Evolutionary conservation across 1,140 invertebrate genomes (phyloP), one percentile per base, ranked within the genome.

Genomic region (Druon quercuslanigerum): DNA sequence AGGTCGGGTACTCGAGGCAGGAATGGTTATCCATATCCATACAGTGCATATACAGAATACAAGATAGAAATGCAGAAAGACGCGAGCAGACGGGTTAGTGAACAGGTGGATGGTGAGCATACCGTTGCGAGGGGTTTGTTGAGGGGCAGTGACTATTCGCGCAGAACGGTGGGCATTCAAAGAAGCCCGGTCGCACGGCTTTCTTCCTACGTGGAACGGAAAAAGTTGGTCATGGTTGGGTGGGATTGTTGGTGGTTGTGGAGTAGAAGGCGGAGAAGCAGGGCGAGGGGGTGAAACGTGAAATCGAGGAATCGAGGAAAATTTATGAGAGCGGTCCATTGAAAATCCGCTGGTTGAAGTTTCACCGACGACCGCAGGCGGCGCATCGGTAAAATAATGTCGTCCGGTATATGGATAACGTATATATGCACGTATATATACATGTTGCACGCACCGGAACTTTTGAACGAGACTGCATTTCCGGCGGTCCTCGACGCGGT

Each of bases 161-260:
- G 75, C 57, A 72, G 66, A 76, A 76, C 71, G 60, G 16, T 52
- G 78, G 66, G 51, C 76, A 79, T 79, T 79, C 78, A 76, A 76
- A 79, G 75, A 74, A 77, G 72, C 79, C 77, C 50, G 57, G 66
- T 77, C 72, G 78, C 51, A 52, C 50, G 51, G 72, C 72, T 72
- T 60, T 54, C 60, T 76, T 75, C 75, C 54, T 50, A 46, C 78
- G 70, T 70, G 73, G 78, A 79, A 77, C 77, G 78, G 66, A 79
- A 79, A 79, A 77, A 79, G 78, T 79, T 79, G 74, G 50, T 54
- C 74, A 51, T 46, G 54, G 74, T 70, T 71, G 40, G 7, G 4
- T 16, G 56, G 50, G 19, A 70, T 17, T 46, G 12, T 50, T 57
- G 71, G 17, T 8, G n/a, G 50, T 11, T 5, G 2, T 3, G 0